These are phyloP conservation scores for Argyresthia albistria DNA, from an alignment of 2,888 invertebrate species.

Conservation along the genomic window DNA sequence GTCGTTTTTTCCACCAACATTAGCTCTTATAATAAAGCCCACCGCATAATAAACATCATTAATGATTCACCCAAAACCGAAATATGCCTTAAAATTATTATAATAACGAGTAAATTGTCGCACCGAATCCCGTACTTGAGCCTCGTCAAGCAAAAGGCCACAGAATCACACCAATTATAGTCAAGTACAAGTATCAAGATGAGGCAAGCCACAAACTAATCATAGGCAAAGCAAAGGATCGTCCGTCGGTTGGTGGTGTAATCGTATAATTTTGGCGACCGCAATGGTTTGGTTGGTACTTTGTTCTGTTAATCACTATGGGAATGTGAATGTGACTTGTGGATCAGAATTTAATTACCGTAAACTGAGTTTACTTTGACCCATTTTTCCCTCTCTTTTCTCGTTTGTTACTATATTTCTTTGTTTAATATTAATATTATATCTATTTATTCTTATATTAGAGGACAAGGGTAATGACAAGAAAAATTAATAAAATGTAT, in stretches of 20 bases:
- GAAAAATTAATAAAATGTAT: too few species aligned
- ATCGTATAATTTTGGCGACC: conserved; percentile 3
- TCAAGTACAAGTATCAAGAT: neutral
- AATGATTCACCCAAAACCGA: neutral
- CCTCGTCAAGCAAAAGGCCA: neutral
- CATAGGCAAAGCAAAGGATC: too few species aligned
- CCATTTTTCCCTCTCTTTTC: too few species aligned
- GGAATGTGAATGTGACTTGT: neutral
- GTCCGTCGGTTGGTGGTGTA: neutral
- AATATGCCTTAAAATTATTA: neutral
- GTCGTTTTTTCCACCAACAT: neutral
- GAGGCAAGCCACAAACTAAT: conserved; percentile 1
- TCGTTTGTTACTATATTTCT: too few species aligned
- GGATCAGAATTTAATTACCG: too few species aligned
- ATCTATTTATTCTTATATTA: too few species aligned
- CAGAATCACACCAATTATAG: neutral
- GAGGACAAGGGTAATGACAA: too few species aligned
- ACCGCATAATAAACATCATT: too few species aligned
- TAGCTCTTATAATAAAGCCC: neutral
- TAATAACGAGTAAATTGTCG: neutral
- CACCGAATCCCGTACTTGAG: neutral
- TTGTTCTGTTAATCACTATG: neutral
- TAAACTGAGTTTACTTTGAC: too few species aligned
- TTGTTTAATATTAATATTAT: too few species aligned
- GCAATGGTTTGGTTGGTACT: conserved; percentile 1